These are phyloP conservation scores for Podarcis siculus DNA, from an alignment of 2,797 vertebrate species.

Conservation along the genomic window DNA sequence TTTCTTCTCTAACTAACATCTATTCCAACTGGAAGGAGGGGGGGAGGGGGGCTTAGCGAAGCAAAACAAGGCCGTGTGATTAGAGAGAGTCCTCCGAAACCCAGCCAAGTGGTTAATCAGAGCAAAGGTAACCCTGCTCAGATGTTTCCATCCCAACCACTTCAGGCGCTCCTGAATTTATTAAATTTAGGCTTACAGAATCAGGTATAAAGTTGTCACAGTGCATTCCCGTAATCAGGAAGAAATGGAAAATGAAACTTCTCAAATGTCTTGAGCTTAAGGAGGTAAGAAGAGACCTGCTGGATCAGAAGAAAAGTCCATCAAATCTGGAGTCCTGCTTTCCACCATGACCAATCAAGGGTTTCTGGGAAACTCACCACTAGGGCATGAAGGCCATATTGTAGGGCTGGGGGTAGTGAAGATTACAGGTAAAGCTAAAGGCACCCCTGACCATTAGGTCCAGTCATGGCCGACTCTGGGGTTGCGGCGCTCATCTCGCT, in stretches of 20 bases:
- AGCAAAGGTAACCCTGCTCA: neutral
- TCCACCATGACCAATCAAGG: too few species aligned
- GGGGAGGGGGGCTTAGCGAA: neutral
- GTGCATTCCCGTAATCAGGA: too few species aligned
- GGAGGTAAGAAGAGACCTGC: neutral
- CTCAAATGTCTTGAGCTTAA: neutral
- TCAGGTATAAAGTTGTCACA: neutral
- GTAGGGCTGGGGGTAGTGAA: too few species aligned
- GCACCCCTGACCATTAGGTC: too few species aligned
- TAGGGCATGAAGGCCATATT: neutral
- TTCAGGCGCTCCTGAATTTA: neutral
- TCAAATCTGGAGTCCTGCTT: neutral
- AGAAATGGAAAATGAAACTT: neutral
- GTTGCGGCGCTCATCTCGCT: too few species aligned
- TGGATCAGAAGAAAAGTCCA: neutral
- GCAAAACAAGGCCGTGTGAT: neutral
- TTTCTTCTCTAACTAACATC: conserved; percentile 23
- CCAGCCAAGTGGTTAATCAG: neutral
- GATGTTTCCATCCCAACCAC: neutral
- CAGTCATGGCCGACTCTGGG: too few species aligned
- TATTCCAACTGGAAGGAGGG: conserved; percentile 16
- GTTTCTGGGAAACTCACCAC: neutral
- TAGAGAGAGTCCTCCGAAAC: neutral
- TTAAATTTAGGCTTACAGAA: neutral
- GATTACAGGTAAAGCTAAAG: too few species aligned